These are phyloP conservation scores for Megalurothrips usitatus DNA, from an alignment of 2,888 invertebrate species.

Conservation along the genomic window DNA sequence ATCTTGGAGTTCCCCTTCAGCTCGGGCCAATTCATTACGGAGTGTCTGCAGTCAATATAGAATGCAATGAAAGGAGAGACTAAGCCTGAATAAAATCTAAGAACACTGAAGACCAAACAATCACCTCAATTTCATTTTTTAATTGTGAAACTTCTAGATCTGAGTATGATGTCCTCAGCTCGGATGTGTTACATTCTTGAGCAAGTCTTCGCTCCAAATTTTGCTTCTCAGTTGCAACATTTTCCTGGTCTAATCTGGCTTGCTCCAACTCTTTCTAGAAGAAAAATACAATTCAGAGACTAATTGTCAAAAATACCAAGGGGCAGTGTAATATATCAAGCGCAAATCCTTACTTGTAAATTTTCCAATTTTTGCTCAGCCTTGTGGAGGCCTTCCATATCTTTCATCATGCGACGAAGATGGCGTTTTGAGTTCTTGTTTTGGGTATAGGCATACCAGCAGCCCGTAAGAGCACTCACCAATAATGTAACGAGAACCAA, in stretches of 20 bases:
- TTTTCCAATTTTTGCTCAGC: constrained; percentile 84
- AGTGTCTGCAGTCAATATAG: constrained; percentile 55
- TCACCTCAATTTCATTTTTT: constrained; percentile 77
- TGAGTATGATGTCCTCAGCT: constrained; percentile 68
- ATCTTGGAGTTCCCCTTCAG: constrained; percentile 86
- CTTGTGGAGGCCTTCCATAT: constrained; percentile 86
- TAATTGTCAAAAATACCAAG: neutral
- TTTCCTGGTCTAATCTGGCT: constrained; percentile 79
- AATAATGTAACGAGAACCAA: constrained; percentile 77
- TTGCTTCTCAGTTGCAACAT: constrained; percentile 73
- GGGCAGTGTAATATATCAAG: neutral
- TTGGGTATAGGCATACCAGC: constrained; percentile 88
- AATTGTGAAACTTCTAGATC: constrained; percentile 76
- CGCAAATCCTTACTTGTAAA: constrained; percentile 57
- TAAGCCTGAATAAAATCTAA: neutral
- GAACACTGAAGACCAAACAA: neutral
- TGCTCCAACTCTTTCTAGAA: constrained; percentile 64
- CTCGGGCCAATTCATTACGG: constrained; percentile 73
- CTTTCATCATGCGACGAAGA: constrained; percentile 85
- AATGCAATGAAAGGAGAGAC: neutral
- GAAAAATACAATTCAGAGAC: constrained; percentile 20
- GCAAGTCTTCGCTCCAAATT: constrained; percentile 70
- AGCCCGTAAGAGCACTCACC: constrained; percentile 78
- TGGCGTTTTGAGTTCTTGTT: constrained; percentile 83
- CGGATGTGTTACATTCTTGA: constrained; percentile 55